phyloP scores from a whole-genome alignment of 2,888 invertebrate genomes.

The Hemaris fuciformis region DNA sequence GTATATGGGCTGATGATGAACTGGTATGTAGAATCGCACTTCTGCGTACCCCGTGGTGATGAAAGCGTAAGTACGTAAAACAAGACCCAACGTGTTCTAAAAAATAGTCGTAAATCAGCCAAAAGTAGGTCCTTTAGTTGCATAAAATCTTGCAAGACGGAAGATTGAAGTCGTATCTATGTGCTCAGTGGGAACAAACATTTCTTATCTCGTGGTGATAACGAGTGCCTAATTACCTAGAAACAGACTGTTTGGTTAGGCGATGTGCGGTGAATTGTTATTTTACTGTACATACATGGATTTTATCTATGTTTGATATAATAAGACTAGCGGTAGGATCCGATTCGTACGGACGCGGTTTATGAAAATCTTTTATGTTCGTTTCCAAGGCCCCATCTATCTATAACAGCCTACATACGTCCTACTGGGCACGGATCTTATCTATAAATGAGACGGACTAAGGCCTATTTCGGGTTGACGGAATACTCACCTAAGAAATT shows the following conservation, averaged over 20 bases:
- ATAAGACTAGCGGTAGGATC: no score
- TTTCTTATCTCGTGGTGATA: conserved; percentile 13
- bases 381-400: no score
- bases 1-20: no score
- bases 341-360: no score
- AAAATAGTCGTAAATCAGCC: not conserved
- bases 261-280: not conserved
- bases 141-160: not conserved
- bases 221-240: conserved; percentile 21
- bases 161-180: not conserved
- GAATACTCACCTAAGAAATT: no score
- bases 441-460: no score
- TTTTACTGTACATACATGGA: not conserved
- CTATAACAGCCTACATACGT: no score
- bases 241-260: not conserved
- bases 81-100: not conserved
- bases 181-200: not conserved
- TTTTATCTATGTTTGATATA: no score
- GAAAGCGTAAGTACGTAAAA: not conserved
- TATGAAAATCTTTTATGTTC: no score
- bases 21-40: no score
- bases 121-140: not conserved
- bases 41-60: not conserved
- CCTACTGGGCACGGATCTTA: no score
- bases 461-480: no score